Evolutionary conservation across 2,797 vertebrate species (phyloP), one percentile per base, ranked within the genome.

Genomic region (Amblyopsis hoosieri): DNA sequence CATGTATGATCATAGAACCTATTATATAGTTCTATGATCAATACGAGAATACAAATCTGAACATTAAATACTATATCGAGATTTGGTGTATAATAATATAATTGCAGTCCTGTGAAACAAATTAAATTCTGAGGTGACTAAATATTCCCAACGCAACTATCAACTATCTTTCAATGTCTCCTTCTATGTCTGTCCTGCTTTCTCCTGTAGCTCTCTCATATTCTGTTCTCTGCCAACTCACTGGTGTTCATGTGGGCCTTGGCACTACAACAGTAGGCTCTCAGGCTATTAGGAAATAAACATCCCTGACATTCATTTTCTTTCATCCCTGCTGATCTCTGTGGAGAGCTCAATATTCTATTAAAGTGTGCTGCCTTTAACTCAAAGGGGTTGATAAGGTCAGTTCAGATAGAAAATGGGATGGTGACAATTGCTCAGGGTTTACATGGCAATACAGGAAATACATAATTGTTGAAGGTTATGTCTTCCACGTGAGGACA

Each of bases 251-350:
- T 13, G 64, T 46, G 29, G 71, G 49, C 60, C 12, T 69, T 37
- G 47, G 54, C 58, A n/a, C 15, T 55, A 58, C 13, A 57, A 62
- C 50, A 37, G 42, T 58, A 57, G 1, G 46, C 74, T 66, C 59
- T 60, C 54, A 58, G 60, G 68, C 67, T 76, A 67, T 66, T 65
- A 49, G 52, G 62, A 64, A 81, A 75, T 66, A 79, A 78, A 69
- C 60, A 76, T 57, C 60, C 63, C 50, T 68, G 69, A 81, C 65
- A 76, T 85, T 74, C 0, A 66, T 67, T 76, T 60, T 57, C 60
- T 69, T 60, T 69, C 60, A 66, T 78, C 50, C 12, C 46, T 12
- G 17, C 64, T 76, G 65, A 79, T 73, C 65, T 69, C 62, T 31
- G 31, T 60, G 61, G 59, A 37, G 33, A 37, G 58, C 54, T 57